Evolutionary conservation across 2,888 invertebrate genomes (phyloP), one percentile per base, ranked within the genome.

Genomic region (Nymphalis urticae): DNA sequence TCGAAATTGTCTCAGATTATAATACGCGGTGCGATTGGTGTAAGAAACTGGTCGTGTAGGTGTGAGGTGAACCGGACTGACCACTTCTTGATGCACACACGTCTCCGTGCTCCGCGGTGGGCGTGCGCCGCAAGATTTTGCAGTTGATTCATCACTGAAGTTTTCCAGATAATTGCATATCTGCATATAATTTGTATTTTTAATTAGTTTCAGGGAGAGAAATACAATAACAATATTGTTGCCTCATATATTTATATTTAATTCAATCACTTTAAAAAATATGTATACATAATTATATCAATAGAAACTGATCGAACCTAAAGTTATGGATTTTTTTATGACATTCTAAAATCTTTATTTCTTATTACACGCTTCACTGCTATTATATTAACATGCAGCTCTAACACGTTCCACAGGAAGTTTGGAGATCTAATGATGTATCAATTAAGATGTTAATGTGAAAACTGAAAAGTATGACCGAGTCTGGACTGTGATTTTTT

Each of bases 31-130:
- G 70, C 71, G 67, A 72, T 80, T 79, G 80, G 81, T 81, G 58
- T 58, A 58, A 58, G 76, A 71, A 72, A 72, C 72, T 79, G 83
- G 82, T 87, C 86, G 87, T 89, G 90, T 87, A 86, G 87, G 81
- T 80, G 84, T 80, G 76, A 78, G 75, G 58, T n/a, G 80, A 77
- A 90, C 91, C 89, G 89, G 90, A 88, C 75, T 68, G 78, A 80
- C 82, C 76, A 76, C 80, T 81, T 80, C 75, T 75, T 66, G 68
- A 70, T 74, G 75, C 76, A 75, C 76, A 77, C 71, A 77, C 70
- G 72, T 74, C 64, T 66, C 65, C 68, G 73, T 72, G 73, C 71
- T 16, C 65, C 69, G 48, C 61, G 62, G 77, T 79, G 72, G 78
- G 78, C 75, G 79, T 76, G 62, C 69, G 73, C 69, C 64, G 71